Evolutionary conservation across 2,888 invertebrate genomes (phyloP).

Genomic region (Leucophenga montana): DNA sequence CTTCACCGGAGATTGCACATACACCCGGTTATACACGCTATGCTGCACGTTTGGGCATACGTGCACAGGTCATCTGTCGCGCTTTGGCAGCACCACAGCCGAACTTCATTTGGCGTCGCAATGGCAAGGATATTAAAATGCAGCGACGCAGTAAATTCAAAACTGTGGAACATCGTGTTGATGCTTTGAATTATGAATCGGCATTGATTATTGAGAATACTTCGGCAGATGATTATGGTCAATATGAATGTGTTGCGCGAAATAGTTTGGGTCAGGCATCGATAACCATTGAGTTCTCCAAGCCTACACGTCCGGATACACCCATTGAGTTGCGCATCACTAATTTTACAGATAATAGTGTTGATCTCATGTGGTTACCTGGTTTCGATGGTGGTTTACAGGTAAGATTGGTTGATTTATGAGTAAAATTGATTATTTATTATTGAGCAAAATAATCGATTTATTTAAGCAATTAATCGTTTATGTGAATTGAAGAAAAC

Average conservation of each 20-base stretch:
- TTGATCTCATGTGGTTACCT: constrained; percentile 62
- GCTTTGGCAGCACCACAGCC: constrained; percentile 67
- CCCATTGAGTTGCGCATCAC: constrained; percentile 62
- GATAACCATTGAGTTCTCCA: constrained; percentile 64
- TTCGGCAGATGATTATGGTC: constrained; percentile 66
- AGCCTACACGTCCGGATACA: constrained; percentile 66
- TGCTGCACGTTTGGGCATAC: constrained; percentile 65
- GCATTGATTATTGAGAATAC: constrained; percentile 66
- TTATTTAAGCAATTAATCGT: too few relatives aligned
- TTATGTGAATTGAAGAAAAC: too few relatives aligned
- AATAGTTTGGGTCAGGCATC: constrained; percentile 68
- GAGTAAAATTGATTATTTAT: too few relatives aligned
- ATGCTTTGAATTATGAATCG: constrained; percentile 64
- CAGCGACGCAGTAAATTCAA: constrained; percentile 68
- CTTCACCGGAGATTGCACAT: constrained; percentile 68
- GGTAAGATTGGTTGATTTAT: too few relatives aligned
- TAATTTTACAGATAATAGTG: constrained; percentile 66
- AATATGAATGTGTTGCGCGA: constrained; percentile 68
- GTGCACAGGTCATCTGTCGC: constrained; percentile 64
- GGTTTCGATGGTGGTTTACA: constrained; percentile 70
- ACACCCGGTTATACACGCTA: constrained; percentile 63
- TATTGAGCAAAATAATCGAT: too few relatives aligned
- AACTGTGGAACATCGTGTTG: constrained; percentile 60
- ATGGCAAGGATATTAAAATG: constrained; percentile 69
- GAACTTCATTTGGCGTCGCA: constrained; percentile 68